Conservation (phyloP, 2,113 vertebrate species). For the Microcebus ravelobensis region DNA sequence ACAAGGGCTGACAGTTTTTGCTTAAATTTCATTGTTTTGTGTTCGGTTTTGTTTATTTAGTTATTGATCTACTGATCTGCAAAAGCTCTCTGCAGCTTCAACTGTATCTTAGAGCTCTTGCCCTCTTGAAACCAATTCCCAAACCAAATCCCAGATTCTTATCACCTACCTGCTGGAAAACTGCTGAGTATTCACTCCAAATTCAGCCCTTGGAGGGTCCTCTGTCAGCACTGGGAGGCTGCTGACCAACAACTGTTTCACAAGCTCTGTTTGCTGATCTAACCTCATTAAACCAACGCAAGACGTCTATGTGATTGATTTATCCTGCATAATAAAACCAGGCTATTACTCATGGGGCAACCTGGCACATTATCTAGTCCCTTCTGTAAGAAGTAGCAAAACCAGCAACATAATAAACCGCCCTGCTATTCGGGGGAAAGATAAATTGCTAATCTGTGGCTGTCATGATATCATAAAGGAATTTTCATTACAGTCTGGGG, state of each 20-base stretch:
- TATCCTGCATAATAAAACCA: conserved; percentile 80
- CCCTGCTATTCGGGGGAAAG: conserved; percentile 66
- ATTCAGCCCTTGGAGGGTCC: not conserved
- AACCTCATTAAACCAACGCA: conserved; percentile 76
- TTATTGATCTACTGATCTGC: not conserved
- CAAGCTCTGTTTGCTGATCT: conserved; percentile 50
- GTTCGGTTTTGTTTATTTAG: not conserved
- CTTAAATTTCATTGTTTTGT: not conserved
- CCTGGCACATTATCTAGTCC: conserved; percentile 45
- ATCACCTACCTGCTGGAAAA: not conserved
- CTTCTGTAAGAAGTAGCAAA: conserved; percentile 76
- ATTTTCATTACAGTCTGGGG: conserved; percentile 50
- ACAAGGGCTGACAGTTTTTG: not conserved
- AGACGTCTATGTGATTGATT: conserved; percentile 72
- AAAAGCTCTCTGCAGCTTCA: not conserved
- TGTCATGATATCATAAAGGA: conserved; percentile 56
- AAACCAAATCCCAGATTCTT: not conserved
- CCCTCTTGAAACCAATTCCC: not conserved
- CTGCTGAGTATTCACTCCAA: not conserved
- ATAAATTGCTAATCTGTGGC: conserved; percentile 75
- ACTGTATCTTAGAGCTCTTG: not conserved
- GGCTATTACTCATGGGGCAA: conserved; percentile 80
- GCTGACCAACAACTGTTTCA: conserved; percentile 57
- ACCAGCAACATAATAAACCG: conserved; percentile 64
- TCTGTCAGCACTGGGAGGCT: not conserved